Evolutionary conservation across 2,888 invertebrate genomes (phyloP), one percentile per base, ranked within the genome.

Genomic region (Ornithoptera priamus): DNA sequence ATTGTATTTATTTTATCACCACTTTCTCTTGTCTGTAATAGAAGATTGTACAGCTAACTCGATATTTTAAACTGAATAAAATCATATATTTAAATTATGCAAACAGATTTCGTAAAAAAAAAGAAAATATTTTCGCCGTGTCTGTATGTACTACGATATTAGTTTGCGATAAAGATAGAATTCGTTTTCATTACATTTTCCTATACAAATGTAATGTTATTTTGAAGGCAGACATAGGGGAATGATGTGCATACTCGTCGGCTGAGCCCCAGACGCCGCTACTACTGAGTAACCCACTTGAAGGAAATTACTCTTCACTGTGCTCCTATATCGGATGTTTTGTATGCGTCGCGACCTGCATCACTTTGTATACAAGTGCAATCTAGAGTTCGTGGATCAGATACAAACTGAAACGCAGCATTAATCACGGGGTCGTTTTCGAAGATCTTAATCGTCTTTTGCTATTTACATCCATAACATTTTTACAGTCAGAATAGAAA

Each of bases 261-360:
- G 71, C 75, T 68, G 67, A 74, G 73, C 70, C 50, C 68, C 63
- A 67, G 70, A 67, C 70, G 67, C 62, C 42, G 67, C 62, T 62
- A 71, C 71, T 53, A 66, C 70, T 71, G 73, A 86, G 84, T 88
- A 82, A 77, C 81, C 80, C 83, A 87, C 90, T 90, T 86, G 85
- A 85, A 80, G 80, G 84, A 88, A 88, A 90, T 90, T 87, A 88
- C 88, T 84, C 85, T 85, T 81, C 81, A 78, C 84, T 79, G 81
- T 82, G 67, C 71, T 68, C 69, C 73, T 76, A 74, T 74, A 78
- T 77, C 77, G 78, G 72, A 75, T 75, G 76, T 78, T 77, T 77
- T 77, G 75, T 77, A 73, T 67, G 72, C 75, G 65, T 57, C 65
- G 74, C 74, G 75, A 75, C 74, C 74, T 76, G 75, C 74, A 75